A percentile compares a stretch with the other conserved stretches of the same genome.
These are phyloP conservation scores for Caretta caretta DNA, from an alignment of 2,113 vertebrate species.

Conservation along the genomic window DNA sequence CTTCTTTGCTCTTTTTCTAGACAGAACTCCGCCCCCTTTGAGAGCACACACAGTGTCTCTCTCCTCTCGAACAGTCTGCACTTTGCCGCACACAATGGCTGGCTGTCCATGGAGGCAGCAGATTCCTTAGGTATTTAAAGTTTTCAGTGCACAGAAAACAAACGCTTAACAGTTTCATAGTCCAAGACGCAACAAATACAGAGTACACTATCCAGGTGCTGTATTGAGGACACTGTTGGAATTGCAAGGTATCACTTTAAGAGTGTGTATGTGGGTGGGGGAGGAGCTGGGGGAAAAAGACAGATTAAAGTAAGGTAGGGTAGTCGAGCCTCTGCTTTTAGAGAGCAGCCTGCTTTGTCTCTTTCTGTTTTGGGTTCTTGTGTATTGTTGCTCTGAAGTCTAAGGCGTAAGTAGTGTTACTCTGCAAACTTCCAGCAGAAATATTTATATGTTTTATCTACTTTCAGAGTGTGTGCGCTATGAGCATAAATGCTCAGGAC, in stretches of 20 bases:
- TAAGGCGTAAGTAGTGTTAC: too few species aligned
- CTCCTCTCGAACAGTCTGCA: not conserved
- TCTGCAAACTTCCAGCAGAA: too few species aligned
- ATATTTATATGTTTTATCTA: too few species aligned
- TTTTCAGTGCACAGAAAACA: not conserved
- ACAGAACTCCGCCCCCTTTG: not conserved
- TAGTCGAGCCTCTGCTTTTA: not conserved
- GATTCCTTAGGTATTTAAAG: not conserved
- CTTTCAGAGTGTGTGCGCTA: too few species aligned
- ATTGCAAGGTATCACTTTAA: not conserved
- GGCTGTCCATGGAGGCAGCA: not conserved
- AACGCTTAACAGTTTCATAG: not conserved
- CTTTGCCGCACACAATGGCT: constrained; percentile 3
- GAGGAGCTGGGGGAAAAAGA: not conserved
- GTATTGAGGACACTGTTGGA: not conserved
- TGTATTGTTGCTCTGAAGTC: too few species aligned
- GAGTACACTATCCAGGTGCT: not conserved
- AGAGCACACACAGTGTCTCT: not conserved
- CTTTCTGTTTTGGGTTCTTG: too few species aligned
- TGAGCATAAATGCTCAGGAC: too few species aligned
- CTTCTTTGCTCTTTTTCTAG: not conserved
- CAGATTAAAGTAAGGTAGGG: not conserved
- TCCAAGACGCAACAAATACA: not conserved
- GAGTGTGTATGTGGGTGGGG: not conserved
- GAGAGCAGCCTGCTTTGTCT: too few species aligned